Evolutionary conservation across 37 sponge, comb jelly and placozoan species (phyloP).

Genomic region (Hormiphora californensis): DNA sequence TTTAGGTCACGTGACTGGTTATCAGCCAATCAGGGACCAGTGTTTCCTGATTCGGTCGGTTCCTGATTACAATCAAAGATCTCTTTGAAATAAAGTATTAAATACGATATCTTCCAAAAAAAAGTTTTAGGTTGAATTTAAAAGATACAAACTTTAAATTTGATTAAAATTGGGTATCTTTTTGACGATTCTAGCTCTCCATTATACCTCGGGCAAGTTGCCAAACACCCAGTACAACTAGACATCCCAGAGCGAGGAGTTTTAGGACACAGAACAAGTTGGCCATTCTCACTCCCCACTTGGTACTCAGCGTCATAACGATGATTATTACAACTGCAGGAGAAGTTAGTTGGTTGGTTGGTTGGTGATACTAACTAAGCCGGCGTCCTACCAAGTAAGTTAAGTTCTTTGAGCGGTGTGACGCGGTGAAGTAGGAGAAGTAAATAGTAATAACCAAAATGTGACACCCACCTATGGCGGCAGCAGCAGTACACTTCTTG

Average conservation of each 20-base stretch:
- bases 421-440: too few species aligned
- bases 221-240: not conserved
- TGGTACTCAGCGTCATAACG: not conserved
- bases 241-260: not conserved
- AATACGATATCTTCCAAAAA: too few species aligned
- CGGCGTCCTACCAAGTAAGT: too few species aligned
- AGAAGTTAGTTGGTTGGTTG: not conserved
- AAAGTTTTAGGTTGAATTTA: not conserved
- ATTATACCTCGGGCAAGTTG: not conserved
- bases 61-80: too few species aligned
- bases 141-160: not conserved
- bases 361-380: too few species aligned
- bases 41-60: too few species aligned
- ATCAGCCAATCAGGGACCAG: too few species aligned
- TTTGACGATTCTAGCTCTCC: not conserved
- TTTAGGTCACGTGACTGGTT: too few species aligned
- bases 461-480: not conserved
- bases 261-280: slow-evolving; percentile 7
- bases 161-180: not conserved
- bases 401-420: too few species aligned
- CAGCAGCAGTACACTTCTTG: not conserved
- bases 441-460: not conserved
- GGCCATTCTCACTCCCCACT: slow-evolving; percentile 21
- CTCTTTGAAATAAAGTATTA: too few species aligned
- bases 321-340: not conserved